Conservation (phyloP, 2,113 vertebrate genomes). For the human region DNA sequence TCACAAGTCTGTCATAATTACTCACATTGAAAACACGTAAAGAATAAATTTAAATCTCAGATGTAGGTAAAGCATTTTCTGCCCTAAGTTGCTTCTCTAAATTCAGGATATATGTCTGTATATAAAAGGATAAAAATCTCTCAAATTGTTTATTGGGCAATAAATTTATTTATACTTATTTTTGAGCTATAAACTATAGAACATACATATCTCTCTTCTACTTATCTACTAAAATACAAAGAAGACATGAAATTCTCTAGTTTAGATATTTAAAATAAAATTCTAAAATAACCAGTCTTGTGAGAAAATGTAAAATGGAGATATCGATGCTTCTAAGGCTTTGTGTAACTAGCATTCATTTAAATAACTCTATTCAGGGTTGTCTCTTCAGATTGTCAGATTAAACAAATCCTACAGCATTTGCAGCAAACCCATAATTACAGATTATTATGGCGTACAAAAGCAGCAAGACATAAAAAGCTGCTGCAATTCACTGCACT, state of each 20-base stretch:
- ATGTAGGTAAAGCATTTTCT: conserved; percentile 45
- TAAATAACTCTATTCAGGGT: conserved; percentile 85
- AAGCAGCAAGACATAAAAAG: conserved; percentile 86
- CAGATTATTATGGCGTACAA: conserved; percentile 88
- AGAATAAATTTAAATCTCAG: conserved; percentile 32
- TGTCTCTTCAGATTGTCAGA: conserved; percentile 88
- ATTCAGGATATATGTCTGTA: conserved; percentile 24
- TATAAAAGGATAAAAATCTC: conserved; percentile 21
- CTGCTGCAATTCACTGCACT: conserved; percentile 84
- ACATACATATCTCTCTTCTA: conserved; percentile 2
- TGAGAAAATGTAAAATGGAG: conserved; percentile 83
- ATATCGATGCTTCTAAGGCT: conserved; percentile 80
- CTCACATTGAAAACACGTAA: conserved; percentile 10
- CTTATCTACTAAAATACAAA: conserved; percentile 33
- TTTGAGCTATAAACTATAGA: conserved; percentile 47
- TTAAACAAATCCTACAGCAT: conserved; percentile 88
- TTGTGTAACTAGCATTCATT: conserved; percentile 83
- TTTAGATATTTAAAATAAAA: conserved; percentile 82
- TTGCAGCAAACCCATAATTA: conserved; percentile 88
- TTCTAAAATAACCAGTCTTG: conserved; percentile 76
- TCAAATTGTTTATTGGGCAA: conserved; percentile 25
- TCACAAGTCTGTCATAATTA: conserved; percentile 43
- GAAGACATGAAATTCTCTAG: conserved; percentile 67
- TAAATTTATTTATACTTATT: conserved; percentile 41
- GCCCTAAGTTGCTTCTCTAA: conserved; percentile 30